A percentile compares a stretch with the other conserved stretches of the same genome.
Conservation (phyloP, 2,113 vertebrate species). For the Scortum barcoo region DNA sequence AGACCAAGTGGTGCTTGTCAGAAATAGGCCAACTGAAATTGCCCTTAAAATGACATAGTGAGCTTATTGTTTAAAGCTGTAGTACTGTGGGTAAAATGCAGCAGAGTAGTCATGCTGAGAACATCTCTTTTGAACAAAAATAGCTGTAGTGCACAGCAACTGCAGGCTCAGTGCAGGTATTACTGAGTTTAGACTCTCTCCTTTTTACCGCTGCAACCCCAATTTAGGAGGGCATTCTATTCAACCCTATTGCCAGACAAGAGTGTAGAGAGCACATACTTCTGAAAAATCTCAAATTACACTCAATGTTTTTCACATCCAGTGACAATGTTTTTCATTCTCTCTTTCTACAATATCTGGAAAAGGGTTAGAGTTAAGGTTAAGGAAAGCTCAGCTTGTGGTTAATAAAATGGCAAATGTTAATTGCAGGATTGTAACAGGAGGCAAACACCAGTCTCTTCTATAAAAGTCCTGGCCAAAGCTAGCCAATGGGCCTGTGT, state of each 20-base stretch:
- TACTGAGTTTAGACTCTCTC: too few species aligned
- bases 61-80: not conserved
- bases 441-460: too few species aligned
- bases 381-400: too few species aligned
- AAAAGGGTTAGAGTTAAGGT: too few species aligned
- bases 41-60: conserved; percentile 31
- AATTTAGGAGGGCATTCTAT: too few species aligned
- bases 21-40: conserved; percentile 28
- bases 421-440: too few species aligned
- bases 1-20: conserved; percentile 19
- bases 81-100: not conserved
- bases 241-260: not conserved
- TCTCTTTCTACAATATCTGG: too few species aligned
- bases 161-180: not conserved
- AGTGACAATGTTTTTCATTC: not conserved
- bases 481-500: too few species aligned
- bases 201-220: not conserved
- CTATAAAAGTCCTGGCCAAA: too few species aligned
- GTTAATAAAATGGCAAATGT: too few species aligned
- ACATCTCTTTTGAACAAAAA: not conserved
- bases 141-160: not conserved
- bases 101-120: not conserved
- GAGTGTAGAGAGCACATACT: not conserved
- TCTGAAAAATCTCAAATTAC: not conserved
- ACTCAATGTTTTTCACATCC: too few species aligned